phyloP scores from a whole-genome alignment of 2,113 vertebrate species.

The Uria aalge region DNA sequence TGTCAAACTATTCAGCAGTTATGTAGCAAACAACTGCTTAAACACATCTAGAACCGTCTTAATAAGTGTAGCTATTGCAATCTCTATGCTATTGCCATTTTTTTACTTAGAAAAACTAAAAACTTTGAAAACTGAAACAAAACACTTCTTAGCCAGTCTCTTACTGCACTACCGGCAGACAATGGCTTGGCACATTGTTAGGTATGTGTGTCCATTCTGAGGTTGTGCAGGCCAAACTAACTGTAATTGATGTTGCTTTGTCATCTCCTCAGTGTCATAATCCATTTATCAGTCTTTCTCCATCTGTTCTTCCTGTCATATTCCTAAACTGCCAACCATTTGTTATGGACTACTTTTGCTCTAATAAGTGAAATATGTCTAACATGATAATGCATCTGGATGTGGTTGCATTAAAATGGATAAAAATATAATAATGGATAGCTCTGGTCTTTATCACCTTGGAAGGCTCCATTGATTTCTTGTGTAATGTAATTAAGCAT shows the following conservation, averaged over 20 bases:
- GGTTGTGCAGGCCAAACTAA: neutral
- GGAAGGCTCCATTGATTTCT: neutral
- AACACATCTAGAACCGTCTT: neutral
- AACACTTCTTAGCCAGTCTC: neutral
- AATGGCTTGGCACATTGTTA: neutral
- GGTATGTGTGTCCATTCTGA: neutral
- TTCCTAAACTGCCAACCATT: neutral
- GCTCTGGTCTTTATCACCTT: constrained; percentile 5
- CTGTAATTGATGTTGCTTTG: neutral
- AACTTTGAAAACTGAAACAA: neutral
- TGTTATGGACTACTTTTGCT: neutral
- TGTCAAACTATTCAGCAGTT: neutral
- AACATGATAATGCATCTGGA: neutral
- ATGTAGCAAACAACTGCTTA: neutral
- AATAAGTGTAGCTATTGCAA: neutral
- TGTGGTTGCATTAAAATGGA: neutral
- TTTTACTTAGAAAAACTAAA: neutral
- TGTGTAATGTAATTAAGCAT: constrained; percentile 26
- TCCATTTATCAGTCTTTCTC: neutral
- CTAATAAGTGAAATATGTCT: neutral
- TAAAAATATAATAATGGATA: neutral
- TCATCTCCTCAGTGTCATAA: neutral
- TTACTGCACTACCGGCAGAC: neutral
- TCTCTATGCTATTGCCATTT: neutral
- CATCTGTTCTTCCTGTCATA: neutral